Evolutionary conservation across 2,888 invertebrate genomes (phyloP), one percentile per base, ranked within the genome.

Genomic region (Patella pellucida): DNA sequence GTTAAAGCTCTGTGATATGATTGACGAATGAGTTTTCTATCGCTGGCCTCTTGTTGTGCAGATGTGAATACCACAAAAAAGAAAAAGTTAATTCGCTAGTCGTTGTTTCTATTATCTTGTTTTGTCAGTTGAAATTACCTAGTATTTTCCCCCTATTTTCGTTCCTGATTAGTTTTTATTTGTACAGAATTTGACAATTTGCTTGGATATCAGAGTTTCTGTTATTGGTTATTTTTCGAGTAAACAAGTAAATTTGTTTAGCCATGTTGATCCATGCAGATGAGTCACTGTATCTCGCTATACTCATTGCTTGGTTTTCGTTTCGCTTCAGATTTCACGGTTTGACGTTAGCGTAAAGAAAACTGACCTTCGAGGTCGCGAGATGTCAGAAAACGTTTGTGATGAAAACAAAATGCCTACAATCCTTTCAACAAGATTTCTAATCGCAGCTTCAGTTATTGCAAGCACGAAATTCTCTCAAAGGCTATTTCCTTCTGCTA

Each of bases 51-150:
- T 62, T 62, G 62, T 62, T 62, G 62, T 62, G 62, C 62, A 62
- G 62, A 62, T 62, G 62, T 62, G 62, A 62, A 62, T 23, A 62
- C 62, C 62, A 62, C 62, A 62, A 62, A 62, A 62, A 23, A 62
- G 19, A 62, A 62, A 62, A 62, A 14, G 23, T 62, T 62, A 62
- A 62, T 62, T 62, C 62, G 62, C 14, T 23, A 19, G 23, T 62
- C 23, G 19, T 23, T 23, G 19, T n/a, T 62, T 3, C 11, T 9
- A 23, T 11, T 23, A 23, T 19, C 19, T 23, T 19, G 23, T 62
- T 62, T 62, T 62, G 62, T 23, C 62, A 62, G 23, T 19, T 23
- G 62, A 62, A 62, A 62, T 62, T 62, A 23, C 19, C 62, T 23
- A 62, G 23, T 23, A 23, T 19, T 14, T 41, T 41, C 41, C 7